Percentiles rank a stretch among this genome's conserved stretches.
Evolutionary conservation across 2,113 vertebrate genomes (phyloP).

Genomic region (Stictonetta naevosa): DNA sequence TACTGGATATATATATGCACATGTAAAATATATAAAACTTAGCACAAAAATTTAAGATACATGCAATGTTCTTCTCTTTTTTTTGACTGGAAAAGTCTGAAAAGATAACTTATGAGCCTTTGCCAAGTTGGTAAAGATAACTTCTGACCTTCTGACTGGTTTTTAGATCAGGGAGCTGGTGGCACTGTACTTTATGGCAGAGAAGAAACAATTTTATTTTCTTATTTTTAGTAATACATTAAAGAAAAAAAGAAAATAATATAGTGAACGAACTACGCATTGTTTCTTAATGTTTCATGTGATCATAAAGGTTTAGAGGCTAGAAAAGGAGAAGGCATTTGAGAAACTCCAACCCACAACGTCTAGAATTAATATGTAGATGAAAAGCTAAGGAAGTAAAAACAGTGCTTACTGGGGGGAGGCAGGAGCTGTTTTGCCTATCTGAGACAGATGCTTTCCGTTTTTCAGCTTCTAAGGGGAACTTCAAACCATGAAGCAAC

Average conservation of each 20-base stretch:
- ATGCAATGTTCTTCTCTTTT: constrained; percentile 35
- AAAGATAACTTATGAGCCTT: neutral
- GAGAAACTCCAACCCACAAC: neutral
- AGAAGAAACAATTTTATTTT: neutral
- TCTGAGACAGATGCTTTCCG: neutral
- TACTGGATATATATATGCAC: neutral
- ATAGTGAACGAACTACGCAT: neutral
- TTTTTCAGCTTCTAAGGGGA: neutral
- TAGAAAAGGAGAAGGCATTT: neutral
- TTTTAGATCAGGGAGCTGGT: constrained; percentile 17
- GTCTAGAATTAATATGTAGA: neutral
- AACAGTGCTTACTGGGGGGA: neutral
- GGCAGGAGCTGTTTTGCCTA: neutral
- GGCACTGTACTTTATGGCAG: neutral
- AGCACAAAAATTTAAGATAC: constrained; percentile 20
- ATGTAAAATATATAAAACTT: neutral
- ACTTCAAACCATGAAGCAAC: neutral
- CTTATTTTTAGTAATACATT: neutral
- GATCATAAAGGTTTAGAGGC: neutral
- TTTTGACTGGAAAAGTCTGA: neutral
- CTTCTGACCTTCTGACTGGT: neutral
- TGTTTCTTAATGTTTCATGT: neutral
- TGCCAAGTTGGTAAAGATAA: neutral
- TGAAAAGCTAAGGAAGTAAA: neutral
- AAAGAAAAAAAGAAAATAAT: constrained; percentile 34